Percentiles rank a stretch among this genome's conserved stretches.
phyloP scores from a whole-genome alignment of 1,140 invertebrate genomes.

The Drosophila malerkotliana region DNA sequence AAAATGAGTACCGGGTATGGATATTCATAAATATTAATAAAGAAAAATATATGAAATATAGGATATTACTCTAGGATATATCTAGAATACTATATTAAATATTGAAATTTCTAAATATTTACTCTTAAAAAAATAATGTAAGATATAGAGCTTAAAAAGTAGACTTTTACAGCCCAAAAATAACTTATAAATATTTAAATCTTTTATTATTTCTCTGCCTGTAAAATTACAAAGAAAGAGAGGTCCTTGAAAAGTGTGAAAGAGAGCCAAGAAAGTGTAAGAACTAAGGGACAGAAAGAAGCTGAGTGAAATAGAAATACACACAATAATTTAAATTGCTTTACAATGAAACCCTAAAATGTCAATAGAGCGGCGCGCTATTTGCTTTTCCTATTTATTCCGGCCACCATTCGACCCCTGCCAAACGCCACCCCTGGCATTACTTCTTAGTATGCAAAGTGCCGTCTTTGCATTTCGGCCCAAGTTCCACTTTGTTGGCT shows the following conservation, averaged over 20 bases:
- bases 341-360: constrained; percentile 82
- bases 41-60: too few species aligned
- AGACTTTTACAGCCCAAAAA: too few species aligned
- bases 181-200: too few species aligned
- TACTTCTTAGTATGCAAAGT: constrained; percentile 74
- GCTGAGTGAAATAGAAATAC: constrained; percentile 66
- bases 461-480: constrained; percentile 40
- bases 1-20: not conserved
- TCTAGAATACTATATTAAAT: too few species aligned
- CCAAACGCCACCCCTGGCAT: not conserved
- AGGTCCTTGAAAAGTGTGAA: not conserved
- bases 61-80: too few species aligned
- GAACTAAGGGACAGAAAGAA: constrained; percentile 22
- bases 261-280: not conserved
- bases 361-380: constrained; percentile 71
- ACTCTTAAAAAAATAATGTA: too few species aligned
- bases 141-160: too few species aligned
- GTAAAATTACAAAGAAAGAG: not conserved
- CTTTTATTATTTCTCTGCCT: not conserved
- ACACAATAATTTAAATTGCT: constrained; percentile 83
- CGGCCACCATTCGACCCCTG: not conserved
- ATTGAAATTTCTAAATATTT: too few species aligned
- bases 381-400: constrained; percentile 74
- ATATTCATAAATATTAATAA: not conserved
- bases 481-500: constrained; percentile 47